Evolutionary conservation across 1,140 invertebrate species (phyloP), one percentile per base, ranked within the genome.

Genomic region (Condylostylus longicornis): DNA sequence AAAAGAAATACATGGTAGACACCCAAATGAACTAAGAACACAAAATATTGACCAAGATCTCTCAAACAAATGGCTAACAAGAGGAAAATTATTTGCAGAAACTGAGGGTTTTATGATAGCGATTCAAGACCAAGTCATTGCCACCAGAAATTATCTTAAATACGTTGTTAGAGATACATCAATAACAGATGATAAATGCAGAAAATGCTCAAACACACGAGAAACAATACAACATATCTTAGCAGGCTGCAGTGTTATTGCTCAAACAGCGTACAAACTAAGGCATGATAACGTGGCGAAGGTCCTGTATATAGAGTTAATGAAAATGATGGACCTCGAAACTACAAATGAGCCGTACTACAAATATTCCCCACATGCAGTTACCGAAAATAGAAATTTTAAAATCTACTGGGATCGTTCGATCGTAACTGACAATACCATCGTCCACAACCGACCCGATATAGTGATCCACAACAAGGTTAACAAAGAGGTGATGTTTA

Each of bases 91-190:
- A 4, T 46, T 40, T 18, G 35, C 44, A 23, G 44, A 45, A 42
- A 46, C 42, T 5, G 47, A 53, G 27, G 41, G 46, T 14, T 52
- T 50, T 17, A 37, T 53, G 9, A 30, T 46, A 18, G 44, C 50
- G 2, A 51, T 54, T n/a, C 51, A 56, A 23, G 51, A 56, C 21
- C 46, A 54, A 29, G 38, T 52, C 0, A 44, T 51, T 4, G 39
- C 45, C 12, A 55, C 49, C 4, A 42, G 18, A 39, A 47, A 49
- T 15, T 47, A 47, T 23, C 38, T 21, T 36, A 52, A 51, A 43
- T 13, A 46, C 27, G 48, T 53, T 12, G 41, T 50, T 13, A 46
- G 47, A 38, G 43, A 45, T 4, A n/a, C n/a, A n/a, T 5, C 10
- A 3, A 27, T 27, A 3, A 3, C 25, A n/a, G 14, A 13, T 10